Evolutionary conservation across 2,888 invertebrate species (phyloP).

Genomic region (Cabera pusaria): DNA sequence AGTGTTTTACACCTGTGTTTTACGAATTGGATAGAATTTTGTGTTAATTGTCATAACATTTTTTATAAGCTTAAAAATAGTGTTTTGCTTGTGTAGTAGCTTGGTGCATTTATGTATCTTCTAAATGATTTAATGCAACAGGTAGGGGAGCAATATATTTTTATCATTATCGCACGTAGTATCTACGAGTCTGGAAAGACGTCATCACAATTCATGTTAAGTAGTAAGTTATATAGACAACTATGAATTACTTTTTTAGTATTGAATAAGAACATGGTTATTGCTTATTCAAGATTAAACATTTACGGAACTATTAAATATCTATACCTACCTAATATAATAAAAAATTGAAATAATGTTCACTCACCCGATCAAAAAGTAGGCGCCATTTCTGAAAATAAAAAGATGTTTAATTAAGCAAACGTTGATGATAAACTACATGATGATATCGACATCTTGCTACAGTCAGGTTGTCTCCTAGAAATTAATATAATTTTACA

Average conservation of each 20-base stretch:
- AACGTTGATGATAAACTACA: background rate
- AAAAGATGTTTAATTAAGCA: slow-evolving; percentile 31
- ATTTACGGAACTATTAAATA: too few relatives aligned
- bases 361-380: slow-evolving; percentile 91
- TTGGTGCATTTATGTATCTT: too few relatives aligned
- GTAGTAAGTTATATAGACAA: too few relatives aligned
- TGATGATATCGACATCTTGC: too few relatives aligned
- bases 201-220: slow-evolving; percentile 9
- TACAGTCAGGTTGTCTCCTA: too few relatives aligned
- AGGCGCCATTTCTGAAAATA: slow-evolving; percentile 93
- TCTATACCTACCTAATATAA: background rate
- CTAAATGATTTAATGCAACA: slow-evolving; percentile 2
- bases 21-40: slow-evolving; percentile 33
- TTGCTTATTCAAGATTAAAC: too few relatives aligned
- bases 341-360: background rate
- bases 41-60: slow-evolving; percentile 10
- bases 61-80: slow-evolving; percentile 6
- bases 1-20: slow-evolving; percentile 38
- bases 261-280: too few relatives aligned
- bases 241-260: too few relatives aligned
- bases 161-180: slow-evolving; percentile 20
- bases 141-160: slow-evolving; percentile 4
- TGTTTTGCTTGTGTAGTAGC: slow-evolving; percentile 3
- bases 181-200: slow-evolving; percentile 10
- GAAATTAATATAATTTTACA: too few relatives aligned